Percentiles rank a stretch among this genome's conserved stretches.
Conservation (phyloP, 1,140 invertebrate species). For the Wasmannia auropunctata region DNA sequence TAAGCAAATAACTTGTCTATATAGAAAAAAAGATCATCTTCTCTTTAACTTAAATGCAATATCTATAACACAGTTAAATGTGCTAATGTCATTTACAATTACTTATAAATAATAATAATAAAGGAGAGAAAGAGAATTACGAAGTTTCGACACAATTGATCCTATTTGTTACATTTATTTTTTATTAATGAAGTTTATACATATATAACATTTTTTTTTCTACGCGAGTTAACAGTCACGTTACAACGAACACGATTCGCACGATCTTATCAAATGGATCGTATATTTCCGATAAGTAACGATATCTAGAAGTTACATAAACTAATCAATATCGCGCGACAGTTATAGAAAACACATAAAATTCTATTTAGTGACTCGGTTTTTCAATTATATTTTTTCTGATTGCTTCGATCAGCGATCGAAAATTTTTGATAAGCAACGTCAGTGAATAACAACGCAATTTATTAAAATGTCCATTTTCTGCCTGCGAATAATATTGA, state of each 20-base stretch:
- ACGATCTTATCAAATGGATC: not conserved
- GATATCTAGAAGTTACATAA: not conserved
- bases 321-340: not conserved
- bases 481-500: not conserved
- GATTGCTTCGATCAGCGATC: not conserved
- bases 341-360: not conserved
- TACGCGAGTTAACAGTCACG: not conserved
- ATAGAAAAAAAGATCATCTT: not conserved
- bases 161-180: not conserved
- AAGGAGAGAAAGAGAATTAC: not conserved
- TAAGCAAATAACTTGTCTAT: not conserved
- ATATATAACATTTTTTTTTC: not conserved
- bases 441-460: not conserved
- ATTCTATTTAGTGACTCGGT: not conserved
- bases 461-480: not conserved
- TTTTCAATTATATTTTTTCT: not conserved
- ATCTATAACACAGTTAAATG: not conserved
- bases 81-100: not conserved
- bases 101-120: too few relatives aligned
- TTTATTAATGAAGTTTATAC: not conserved
- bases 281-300: conserved; percentile 5
- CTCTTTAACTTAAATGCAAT: not conserved
- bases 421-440: not conserved
- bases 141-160: not conserved
- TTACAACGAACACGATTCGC: not conserved